Conservation (phyloP, 2,113 vertebrate genomes). For the Rhynchomys soricoides region DNA sequence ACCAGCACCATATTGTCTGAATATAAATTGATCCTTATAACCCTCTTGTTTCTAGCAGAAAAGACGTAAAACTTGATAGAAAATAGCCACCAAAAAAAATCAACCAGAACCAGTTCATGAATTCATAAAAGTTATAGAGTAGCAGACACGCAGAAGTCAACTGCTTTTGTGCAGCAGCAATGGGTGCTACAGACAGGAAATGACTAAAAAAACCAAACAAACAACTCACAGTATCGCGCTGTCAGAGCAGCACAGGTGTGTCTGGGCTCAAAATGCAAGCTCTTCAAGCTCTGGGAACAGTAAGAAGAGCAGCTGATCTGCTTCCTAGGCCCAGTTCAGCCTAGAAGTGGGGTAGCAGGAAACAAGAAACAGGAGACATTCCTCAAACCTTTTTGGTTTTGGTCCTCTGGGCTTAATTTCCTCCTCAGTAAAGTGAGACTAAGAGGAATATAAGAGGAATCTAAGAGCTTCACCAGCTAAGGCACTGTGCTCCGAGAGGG, state of each 20-base stretch:
- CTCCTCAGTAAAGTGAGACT: slow-evolving; percentile 49
- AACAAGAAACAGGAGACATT: slow-evolving; percentile 23
- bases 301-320: slow-evolving; percentile 34
- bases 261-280: neutral
- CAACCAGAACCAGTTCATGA: neutral
- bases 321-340: slow-evolving; percentile 18
- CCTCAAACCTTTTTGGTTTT: slow-evolving; percentile 42
- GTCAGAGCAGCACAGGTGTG: neutral
- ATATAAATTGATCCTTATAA: neutral
- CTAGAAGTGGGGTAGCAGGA: neutral
- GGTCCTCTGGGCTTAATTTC: slow-evolving; percentile 65
- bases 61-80: neutral
- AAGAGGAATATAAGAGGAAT: slow-evolving; percentile 40
- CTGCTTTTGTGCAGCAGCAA: neutral
- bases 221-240: no score
- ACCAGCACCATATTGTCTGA: neutral
- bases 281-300: neutral
- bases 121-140: neutral
- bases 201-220: no score
- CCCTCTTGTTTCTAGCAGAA: neutral
- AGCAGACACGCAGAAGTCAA: neutral
- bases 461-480: slow-evolving; percentile 49
- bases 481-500: neutral
- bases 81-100: neutral
- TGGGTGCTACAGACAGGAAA: neutral